A percentile compares a stretch with the other conserved stretches of the same genome.
These are phyloP conservation scores for Eremophila alpestris DNA, from an alignment of 2,797 vertebrate species.

Conservation along the genomic window DNA sequence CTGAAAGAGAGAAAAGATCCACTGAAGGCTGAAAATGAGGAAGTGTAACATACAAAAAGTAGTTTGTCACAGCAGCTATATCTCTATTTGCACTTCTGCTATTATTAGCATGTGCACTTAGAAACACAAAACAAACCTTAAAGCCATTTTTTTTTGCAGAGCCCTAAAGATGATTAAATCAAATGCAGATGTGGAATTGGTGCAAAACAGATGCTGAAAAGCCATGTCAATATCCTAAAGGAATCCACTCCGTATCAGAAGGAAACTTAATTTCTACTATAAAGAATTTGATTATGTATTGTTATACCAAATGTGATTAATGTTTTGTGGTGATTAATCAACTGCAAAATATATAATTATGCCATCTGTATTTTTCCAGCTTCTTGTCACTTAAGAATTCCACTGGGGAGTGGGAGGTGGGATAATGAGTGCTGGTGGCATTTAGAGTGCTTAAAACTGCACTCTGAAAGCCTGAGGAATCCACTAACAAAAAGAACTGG, in stretches of 20 bases:
- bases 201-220: conserved; percentile 79
- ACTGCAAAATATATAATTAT: conserved; percentile 83
- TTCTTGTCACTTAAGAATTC: conserved; percentile 79
- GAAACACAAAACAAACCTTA: conserved; percentile 69
- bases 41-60: background rate
- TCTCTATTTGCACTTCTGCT: conserved; percentile 46
- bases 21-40: background rate
- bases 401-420: conserved; percentile 56
- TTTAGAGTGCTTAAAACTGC: conserved; percentile 62
- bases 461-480: conserved; percentile 40
- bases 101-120: conserved; percentile 62
- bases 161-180: conserved; percentile 73
- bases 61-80: conserved; percentile 47
- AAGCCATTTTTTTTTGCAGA: conserved; percentile 61
- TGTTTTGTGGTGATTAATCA: conserved; percentile 84
- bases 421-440: conserved; percentile 62
- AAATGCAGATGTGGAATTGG: conserved; percentile 80
- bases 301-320: conserved; percentile 84
- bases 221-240: conserved; percentile 79
- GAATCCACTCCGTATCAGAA: conserved; percentile 77
- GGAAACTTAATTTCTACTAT: conserved; percentile 80
- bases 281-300: conserved; percentile 83
- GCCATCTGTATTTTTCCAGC: conserved; percentile 79
- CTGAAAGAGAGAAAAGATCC: conserved; percentile 13
- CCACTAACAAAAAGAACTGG: conserved; percentile 43